Evolutionary conservation across 53 echinoderm and acorn worm species (phyloP), one percentile per base, ranked within the genome.

Genomic region (Holothuria scabra): DNA sequence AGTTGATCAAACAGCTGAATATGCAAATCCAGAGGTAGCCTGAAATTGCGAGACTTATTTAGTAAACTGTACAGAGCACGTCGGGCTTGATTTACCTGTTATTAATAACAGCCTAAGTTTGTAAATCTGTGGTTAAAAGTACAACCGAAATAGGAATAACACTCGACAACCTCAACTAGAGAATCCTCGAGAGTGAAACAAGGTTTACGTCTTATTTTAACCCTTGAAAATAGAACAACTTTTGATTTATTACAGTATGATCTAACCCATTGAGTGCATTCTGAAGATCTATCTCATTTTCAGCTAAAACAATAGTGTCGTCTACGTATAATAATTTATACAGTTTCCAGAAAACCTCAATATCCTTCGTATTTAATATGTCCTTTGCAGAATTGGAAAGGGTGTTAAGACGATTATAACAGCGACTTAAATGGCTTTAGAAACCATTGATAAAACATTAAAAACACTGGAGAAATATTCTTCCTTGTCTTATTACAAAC

Each of bases 251-350:
- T 32, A 34, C 81, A 80, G 31, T 80, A 29, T 6, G 2, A n/a
- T 24, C 28, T 56, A 13, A 80, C 26, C 58, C 81, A n/a, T n/a
- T n/a, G n/a, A n/a, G n/a, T 58, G 23, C 60, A 25, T 46, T 44
- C 7, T 64, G 65, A 66, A 65, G n/a, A 65, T 83, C 65, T 5
- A 62, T 33, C 23, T 66, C 83, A 22, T 37, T 83, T 60, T 83
- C 22, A 65, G 28, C 12, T n/a, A 84, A 55, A 0, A 84, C 49
- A 28, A 69, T 25, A 37, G 70, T 84, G 46, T 84, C 84, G 28
- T 84, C 84, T 48, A 72, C 84, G 1, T 84, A 71, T 0, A 84
- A 59, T 23, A 70, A 29, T 10, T 68, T 67, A 69, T 44, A 69
- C 20, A 84, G 32, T 20, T 56, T 66, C 21, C 65, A 41, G 38